Conservation (phyloP, 2,888 invertebrate genomes). For the Lepidonotus clava region DNA sequence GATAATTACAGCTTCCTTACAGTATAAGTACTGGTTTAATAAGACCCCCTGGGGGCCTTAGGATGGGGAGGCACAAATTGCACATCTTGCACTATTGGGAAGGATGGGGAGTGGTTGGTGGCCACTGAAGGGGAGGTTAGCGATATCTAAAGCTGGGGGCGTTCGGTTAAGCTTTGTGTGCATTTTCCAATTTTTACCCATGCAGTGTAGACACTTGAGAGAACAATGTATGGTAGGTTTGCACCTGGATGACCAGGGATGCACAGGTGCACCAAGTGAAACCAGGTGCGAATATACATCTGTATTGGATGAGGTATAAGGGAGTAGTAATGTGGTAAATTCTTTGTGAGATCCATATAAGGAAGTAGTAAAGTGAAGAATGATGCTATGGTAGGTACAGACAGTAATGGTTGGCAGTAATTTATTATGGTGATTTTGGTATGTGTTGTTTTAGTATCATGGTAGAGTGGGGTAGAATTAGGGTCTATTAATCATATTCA, state of each 20-base stretch:
- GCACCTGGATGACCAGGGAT: conserved; percentile 7
- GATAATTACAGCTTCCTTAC: background rate
- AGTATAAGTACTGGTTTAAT: conserved; percentile 13
- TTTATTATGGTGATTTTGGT: too few relatives aligned
- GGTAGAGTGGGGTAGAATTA: too few relatives aligned
- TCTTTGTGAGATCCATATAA: too few relatives aligned
- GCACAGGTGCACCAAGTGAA: background rate
- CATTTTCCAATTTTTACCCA: background rate
- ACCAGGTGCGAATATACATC: background rate
- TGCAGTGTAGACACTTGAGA: background rate
- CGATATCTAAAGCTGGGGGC: background rate
- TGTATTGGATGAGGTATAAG: too few relatives aligned
- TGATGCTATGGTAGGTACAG: too few relatives aligned
- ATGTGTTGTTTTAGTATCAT: too few relatives aligned
- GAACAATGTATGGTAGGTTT: background rate
- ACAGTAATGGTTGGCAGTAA: too few relatives aligned
- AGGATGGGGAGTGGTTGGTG: background rate
- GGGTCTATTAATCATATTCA: too few relatives aligned
- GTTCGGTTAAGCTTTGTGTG: background rate
- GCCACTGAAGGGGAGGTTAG: background rate
- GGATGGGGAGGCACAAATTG: background rate
- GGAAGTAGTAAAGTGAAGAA: too few relatives aligned
- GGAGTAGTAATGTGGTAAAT: too few relatives aligned
- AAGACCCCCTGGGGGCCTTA: background rate
- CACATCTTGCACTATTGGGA: background rate